Percentiles rank a stretch among this genome's conserved stretches.
These are phyloP conservation scores for Aphis craccivora DNA, from an alignment of 1,140 invertebrate species.

Conservation along the genomic window DNA sequence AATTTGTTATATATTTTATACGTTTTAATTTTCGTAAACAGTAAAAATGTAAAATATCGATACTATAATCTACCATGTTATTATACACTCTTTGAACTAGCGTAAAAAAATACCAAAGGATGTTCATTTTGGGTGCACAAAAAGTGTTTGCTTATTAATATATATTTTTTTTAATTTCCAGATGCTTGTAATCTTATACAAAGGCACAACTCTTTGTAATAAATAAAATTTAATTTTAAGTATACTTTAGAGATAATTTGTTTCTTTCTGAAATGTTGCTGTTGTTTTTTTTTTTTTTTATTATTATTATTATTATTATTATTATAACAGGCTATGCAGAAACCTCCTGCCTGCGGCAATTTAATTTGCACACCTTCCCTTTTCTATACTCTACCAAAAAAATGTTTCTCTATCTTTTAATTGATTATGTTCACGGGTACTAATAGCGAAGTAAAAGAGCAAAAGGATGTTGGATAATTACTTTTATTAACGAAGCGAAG, in stretches of 20 bases:
- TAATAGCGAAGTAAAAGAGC: conserved; percentile 47
- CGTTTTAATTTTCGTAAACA: not conserved
- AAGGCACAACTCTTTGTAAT: conserved; percentile 40
- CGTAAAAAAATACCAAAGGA: not conserved
- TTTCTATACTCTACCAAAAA: not conserved
- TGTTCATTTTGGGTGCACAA: not conserved
- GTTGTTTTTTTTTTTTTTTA: not conserved
- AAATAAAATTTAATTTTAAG: conserved; percentile 54
- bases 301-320: not conserved
- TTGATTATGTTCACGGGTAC: conserved; percentile 50
- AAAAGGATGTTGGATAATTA: conserved; percentile 45
- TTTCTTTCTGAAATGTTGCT: conserved; percentile 13
- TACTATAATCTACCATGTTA: not conserved
- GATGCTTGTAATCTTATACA: conserved; percentile 30
- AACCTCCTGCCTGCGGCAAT: conserved; percentile 46
- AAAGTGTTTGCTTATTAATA: conserved; percentile 11
- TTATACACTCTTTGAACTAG: not conserved
- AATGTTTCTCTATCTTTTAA: conserved; percentile 50
- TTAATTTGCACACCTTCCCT: conserved; percentile 51
- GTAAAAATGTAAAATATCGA: not conserved
- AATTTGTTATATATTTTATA: not conserved
- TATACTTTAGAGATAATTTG: conserved; percentile 46
- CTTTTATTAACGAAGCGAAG: conserved; percentile 56
- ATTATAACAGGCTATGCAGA: conserved; percentile 14
- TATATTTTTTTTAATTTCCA: conserved; percentile 33